Evolutionary conservation across 2,113 vertebrate species (phyloP), one percentile per base, ranked within the genome.

Genomic region (Chaetops frenatus): DNA sequence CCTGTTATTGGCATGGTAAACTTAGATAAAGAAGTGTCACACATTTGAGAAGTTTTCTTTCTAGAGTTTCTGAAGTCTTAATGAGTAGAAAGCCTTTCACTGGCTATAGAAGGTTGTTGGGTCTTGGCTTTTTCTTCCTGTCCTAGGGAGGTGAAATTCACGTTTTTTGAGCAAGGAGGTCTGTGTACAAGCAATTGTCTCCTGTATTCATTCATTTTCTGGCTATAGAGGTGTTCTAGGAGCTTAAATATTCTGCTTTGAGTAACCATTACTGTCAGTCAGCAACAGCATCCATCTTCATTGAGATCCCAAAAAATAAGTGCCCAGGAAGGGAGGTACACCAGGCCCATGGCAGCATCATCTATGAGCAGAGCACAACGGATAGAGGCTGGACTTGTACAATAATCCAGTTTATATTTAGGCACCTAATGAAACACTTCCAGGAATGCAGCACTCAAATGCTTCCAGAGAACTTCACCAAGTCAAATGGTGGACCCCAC

Each of bases 361-460:
- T 79, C 58, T 90, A 14, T 35, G 76, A 93, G 81, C 67, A 96
- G 84, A 94, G 92, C 71, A 88, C 67, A 74, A 57, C 47, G 64
- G 60, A 47, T 67, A 88, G 64, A 93, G 60, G 72, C 88, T 93
- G 69, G 90, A 92, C 76, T 76, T 72, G 51, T 47, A 93, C 45
- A 81, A 42, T 25, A 88, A 84, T 93, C 66, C 88, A 86, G 82
- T 92, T 94, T 93, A 76, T 78, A n/a, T 79, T 78, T 90, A 96
- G 92, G 92, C 92, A 97, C 94, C 95, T 94, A 86, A 84, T 86
- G 65, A 94, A 93, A 76, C 69, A 76, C 35, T 92, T 92, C 74
- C 92, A 94, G 80, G 76, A 96, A 90, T 71, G 76, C 95, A 95
- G 85, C 88, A 81, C 79, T 80, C 4, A 0, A 44, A 67, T 74